Percentiles rank a stretch among this genome's conserved stretches.
phyloP scores from a whole-genome alignment of 2,888 invertebrate genomes.

The Scaeva pyrastri region DNA sequence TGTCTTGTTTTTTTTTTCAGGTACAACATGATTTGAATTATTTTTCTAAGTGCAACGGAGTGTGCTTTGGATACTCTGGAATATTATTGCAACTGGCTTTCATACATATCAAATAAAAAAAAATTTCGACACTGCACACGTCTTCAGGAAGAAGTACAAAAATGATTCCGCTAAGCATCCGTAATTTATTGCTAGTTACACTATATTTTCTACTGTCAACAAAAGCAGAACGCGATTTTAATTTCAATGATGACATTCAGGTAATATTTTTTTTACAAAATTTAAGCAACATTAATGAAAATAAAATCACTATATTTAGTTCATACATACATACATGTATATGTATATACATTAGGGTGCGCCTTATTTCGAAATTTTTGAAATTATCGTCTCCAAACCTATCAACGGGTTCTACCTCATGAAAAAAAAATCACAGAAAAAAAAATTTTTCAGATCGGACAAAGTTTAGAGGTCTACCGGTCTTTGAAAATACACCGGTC shows the following conservation, averaged over 20 bases:
- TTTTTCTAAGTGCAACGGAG: slow-evolving; percentile 45
- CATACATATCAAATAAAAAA: slow-evolving; percentile 14
- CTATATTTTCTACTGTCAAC: slow-evolving; percentile 62
- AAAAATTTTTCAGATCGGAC: too few species aligned
- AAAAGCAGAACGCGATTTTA: slow-evolving; percentile 67
- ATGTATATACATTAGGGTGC: too few species aligned
- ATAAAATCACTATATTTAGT: too few species aligned
- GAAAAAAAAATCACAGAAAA: too few species aligned
- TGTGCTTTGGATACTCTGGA: slow-evolving; percentile 40
- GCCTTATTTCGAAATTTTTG: too few species aligned
- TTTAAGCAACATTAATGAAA: too few species aligned
- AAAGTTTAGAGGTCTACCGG: too few species aligned
- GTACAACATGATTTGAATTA: slow-evolving; percentile 68
- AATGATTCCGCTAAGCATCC: slow-evolving; percentile 57
- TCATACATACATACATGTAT: background rate
- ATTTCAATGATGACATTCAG: slow-evolving; percentile 69
- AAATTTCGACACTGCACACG: slow-evolving; percentile 33
- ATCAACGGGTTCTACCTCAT: too few species aligned
- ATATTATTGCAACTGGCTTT: slow-evolving; percentile 34
- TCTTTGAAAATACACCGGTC: too few species aligned
- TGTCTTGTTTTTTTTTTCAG: slow-evolving; percentile 55
- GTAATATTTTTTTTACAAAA: slow-evolving; percentile 8
- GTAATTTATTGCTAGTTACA: slow-evolving; percentile 53
- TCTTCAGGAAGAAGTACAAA: slow-evolving; percentile 51
- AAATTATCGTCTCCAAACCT: too few species aligned